Base-by-base conservation (phyloP, 2,797 vertebrate genomes). In the Oophaga sylvatica region DNA sequence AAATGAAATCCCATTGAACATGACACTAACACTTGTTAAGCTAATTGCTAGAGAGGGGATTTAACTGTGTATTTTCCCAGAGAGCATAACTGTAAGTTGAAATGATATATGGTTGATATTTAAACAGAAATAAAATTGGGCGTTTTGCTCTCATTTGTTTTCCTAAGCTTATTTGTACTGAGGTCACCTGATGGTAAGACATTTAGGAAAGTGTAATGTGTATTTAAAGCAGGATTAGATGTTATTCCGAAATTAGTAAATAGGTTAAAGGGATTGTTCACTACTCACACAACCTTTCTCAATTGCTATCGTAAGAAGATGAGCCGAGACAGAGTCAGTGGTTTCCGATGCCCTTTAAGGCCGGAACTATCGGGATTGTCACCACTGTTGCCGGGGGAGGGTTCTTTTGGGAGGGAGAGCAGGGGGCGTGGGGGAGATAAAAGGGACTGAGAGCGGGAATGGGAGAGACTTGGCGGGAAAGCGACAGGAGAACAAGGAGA, bases 1-100 rank as follows among this genome's bases (percentile, higher is more conserved):
- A 83, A 22, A 26, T 59, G 67, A 70, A 82, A 83, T 65, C 80
- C 80, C 22, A 81, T 83, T 83, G 67, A 70, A 22, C 22, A 8
- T 29, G 45, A 71, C 29, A 57, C 53, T 83, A 83, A 22, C 17
- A 16, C 75, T 56, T 77, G 48, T 75, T 31, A 79, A 79, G 56
- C 78, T 80, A 62, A 80, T 29, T 62, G 17, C 16, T 22, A 45
- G 73, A 76, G 73, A 76, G 22, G 22, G 41, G 45, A 48, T 56
- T 26, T n/a, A 3, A 62, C 20, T 41, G 77, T 60, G 57, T 60
- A 60, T 60, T 63, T 63, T 80, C 29, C 59, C 78, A 60, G 17
- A 16, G 26, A 60, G 15, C 56, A 41, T 41, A 41, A 19, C 57
- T 35, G 57, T 35, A 80, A 31, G 41, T 35, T 62, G 26, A 60